Conservation (phyloP, 37 sponge, comb jelly and placozoan species). For the Aphrocallistes beatrix region DNA sequence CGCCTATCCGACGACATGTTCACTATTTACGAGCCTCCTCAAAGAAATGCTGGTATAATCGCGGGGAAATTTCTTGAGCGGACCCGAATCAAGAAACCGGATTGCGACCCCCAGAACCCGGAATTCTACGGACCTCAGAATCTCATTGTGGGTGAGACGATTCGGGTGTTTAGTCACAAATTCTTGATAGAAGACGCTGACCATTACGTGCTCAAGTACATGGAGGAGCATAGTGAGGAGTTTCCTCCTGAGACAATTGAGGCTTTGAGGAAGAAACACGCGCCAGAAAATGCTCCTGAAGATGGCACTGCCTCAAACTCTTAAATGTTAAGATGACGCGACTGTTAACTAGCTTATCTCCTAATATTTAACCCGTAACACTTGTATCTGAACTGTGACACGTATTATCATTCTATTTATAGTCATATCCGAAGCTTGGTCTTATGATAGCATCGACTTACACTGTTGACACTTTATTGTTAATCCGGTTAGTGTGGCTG, state of each 20-base stretch:
- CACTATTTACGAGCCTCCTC: constrained; percentile 85
- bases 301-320: background rate
- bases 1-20: constrained; percentile 83
- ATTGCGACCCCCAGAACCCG: constrained; percentile 49
- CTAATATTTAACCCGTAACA: too few species aligned
- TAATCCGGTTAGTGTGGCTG: too few species aligned
- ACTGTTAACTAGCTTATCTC: too few species aligned
- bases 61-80: constrained; percentile 86
- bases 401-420: too few species aligned
- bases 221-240: constrained; percentile 45
- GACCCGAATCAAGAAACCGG: constrained; percentile 64
- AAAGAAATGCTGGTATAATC: constrained; percentile 87
- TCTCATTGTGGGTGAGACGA: constrained; percentile 67
- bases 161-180: constrained; percentile 78
- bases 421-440: too few species aligned
- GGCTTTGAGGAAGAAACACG: constrained; percentile 50
- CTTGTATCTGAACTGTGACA: too few species aligned
- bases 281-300: background rate
- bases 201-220: constrained; percentile 73
- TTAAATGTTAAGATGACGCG: background rate
- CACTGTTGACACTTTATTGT: too few species aligned
- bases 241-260: constrained; percentile 65
- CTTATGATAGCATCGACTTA: too few species aligned
- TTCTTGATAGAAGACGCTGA: constrained; percentile 85
- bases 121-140: constrained; percentile 73